Percentiles rank a stretch among this genome's conserved stretches.
These are phyloP conservation scores for Andrena hattorfiana DNA, from an alignment of 2,888 invertebrate species.

Conservation along the genomic window DNA sequence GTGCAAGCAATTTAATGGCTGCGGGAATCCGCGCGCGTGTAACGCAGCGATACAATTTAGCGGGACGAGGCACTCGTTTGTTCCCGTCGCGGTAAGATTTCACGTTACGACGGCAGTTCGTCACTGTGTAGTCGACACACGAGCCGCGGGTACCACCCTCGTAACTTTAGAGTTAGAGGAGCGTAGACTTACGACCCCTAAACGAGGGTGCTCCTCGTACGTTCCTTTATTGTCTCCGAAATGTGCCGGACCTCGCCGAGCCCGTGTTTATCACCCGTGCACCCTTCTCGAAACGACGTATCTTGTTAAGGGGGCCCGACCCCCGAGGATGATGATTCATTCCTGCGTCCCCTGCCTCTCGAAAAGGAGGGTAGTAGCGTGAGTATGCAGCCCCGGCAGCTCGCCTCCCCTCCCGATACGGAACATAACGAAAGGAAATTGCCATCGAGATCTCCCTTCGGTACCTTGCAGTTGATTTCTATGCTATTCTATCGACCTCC, in stretches of 20 bases:
- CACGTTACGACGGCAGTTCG: conserved; percentile 38
- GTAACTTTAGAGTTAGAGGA: conserved; percentile 35
- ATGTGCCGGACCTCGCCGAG: conserved; percentile 55
- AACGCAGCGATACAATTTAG: conserved; percentile 27
- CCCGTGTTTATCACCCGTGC: conserved; percentile 63
- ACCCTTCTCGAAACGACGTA: conserved; percentile 59
- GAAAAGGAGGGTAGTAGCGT: conserved; percentile 25
- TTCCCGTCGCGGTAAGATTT: conserved; percentile 35
- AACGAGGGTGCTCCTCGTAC: conserved; percentile 35
- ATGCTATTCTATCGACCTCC: conserved; percentile 21
- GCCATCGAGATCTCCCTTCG: conserved; percentile 22
- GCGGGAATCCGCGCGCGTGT: conserved; percentile 18
- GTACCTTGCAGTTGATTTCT: background rate
- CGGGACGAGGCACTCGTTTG: conserved; percentile 27
- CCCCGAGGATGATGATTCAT: conserved; percentile 65
- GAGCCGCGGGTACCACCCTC: conserved; percentile 17
- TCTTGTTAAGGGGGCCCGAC: conserved; percentile 65
- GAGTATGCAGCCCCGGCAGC: conserved; percentile 11
- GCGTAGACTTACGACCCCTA: conserved; percentile 40
- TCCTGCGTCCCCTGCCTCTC: conserved; percentile 36
- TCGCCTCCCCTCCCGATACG: conserved; percentile 33
- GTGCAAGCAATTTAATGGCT: conserved; percentile 35
- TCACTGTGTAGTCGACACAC: conserved; percentile 45
- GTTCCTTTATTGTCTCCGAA: conserved; percentile 51
- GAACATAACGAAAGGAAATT: conserved; percentile 47